Percentiles rank a stretch among this genome's conserved stretches.
phyloP scores from a whole-genome alignment of 2,888 invertebrate species.

The Torymus aiolomorphi region DNA sequence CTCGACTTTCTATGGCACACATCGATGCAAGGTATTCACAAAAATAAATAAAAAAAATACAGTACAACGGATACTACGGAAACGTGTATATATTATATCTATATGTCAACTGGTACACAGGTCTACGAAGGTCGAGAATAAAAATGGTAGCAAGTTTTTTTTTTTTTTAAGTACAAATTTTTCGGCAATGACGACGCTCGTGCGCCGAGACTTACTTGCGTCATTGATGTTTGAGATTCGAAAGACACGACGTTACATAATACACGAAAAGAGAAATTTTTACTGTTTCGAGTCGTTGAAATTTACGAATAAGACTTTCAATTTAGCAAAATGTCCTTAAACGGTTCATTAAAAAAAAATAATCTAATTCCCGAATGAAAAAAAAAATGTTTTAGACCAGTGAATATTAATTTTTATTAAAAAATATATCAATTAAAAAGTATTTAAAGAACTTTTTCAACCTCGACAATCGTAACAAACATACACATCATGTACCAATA shows the following conservation, averaged over 20 bases:
- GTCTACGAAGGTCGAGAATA: constrained; percentile 19
- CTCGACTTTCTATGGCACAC: constrained; percentile 40
- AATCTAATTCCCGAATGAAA: too few relatives aligned
- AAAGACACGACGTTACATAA: too few relatives aligned
- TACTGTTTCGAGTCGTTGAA: background rate
- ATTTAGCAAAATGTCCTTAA: too few relatives aligned
- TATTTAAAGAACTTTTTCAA: constrained; percentile 30
- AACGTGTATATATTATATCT: background rate
- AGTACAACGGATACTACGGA: background rate
- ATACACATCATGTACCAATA: constrained; percentile 29
- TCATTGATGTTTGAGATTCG: background rate
- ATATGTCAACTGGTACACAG: background rate
- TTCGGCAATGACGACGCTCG: background rate
- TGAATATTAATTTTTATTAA: too few relatives aligned
- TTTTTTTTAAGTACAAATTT: background rate
- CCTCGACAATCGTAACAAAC: constrained; percentile 47
- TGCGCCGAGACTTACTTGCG: background rate
- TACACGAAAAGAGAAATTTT: background rate
- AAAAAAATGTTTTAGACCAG: too few relatives aligned
- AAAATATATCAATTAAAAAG: background rate
- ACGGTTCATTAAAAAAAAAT: too few relatives aligned
- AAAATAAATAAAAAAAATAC: background rate
- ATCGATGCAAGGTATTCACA: constrained; percentile 37
- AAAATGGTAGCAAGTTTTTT: background rate
- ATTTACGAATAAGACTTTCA: too few relatives aligned